Evolutionary conservation across 2,797 vertebrate genomes (phyloP), one percentile per base, ranked within the genome.

Genomic region (Mallotus villosus): DNA sequence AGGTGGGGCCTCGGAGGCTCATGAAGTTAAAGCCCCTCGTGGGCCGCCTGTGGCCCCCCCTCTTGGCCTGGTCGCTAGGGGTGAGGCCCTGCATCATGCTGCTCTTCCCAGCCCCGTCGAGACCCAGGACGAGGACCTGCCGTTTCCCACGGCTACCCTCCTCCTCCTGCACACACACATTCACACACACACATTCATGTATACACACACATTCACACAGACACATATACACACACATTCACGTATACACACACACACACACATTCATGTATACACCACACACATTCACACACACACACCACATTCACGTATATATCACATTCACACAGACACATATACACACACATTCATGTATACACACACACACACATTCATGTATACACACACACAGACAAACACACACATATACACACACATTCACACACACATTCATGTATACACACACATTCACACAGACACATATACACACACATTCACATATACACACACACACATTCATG

Each of bases 21-120:
- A 95, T 93, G 27, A 95, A 95, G 89, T 95, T 97, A 85, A 98
- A 98, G 76, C 95, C 95, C 0, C 90, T 89, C 9, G 97, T 98
- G 73, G 96, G 96, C 2, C 17, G 25, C 49, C 66, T 29, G 49
- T 17, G 19, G 7, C 66, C 22, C 57, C 32, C 72, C 5, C 85
- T 85, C 66, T 79, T 90, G 8, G 87, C 89, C 0, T 76, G 60
- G 0, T 78, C 84, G 68, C 88, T 89, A 2, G 92, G 93, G 0
- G 90, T 91, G 71, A 98, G 77, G 57, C 92, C 88, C 75, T 94
- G 94, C 58, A 98, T 87, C 85, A 97, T 84, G 29, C 96, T 97
- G 93, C 95, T 97, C 87, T 97, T 98, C 55, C 96, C 96, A 0
- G 94, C 94, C 0, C 96, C 96, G 0, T 97, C 95, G 87, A 98